Percentiles rank a stretch among this genome's conserved stretches.
phyloP scores from a whole-genome alignment of 1,140 invertebrate genomes.

The Druon quercuslanigerum region DNA sequence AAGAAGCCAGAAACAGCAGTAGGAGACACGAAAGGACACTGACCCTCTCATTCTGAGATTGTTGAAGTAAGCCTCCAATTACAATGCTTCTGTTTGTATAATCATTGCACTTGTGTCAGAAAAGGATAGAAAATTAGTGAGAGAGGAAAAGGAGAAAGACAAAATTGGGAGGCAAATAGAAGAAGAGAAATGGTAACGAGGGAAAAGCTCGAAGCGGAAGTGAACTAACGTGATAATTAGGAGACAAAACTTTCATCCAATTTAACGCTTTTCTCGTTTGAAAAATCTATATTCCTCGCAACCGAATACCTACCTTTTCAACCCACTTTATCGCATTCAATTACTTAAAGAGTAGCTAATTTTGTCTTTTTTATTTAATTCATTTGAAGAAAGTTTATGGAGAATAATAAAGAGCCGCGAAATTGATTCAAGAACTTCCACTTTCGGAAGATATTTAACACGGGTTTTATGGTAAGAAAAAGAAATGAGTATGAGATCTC shows the following conservation, averaged over 20 bases:
- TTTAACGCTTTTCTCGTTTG: not conserved
- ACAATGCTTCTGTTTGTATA: not conserved
- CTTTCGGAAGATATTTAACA: no score
- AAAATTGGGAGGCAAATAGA: not conserved
- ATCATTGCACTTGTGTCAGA: not conserved
- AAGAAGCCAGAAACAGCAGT: not conserved
- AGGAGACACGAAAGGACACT: constrained; percentile 17
- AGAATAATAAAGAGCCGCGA: no score
- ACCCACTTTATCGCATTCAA: not conserved
- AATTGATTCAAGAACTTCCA: no score
- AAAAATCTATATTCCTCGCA: constrained; percentile 8
- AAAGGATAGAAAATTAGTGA: not conserved
- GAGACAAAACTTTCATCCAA: constrained; percentile 19
- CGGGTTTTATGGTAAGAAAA: no score
- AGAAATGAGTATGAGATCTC: no score
- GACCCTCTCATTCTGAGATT: not conserved
- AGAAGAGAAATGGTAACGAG: constrained; percentile 21
- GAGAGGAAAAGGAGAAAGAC: not conserved
- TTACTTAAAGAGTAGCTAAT: not conserved
- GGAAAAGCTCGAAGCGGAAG: constrained; percentile 6
- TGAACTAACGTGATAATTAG: constrained; percentile 19
- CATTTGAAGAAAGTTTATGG: not conserved
- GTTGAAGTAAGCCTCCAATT: constrained; percentile 23
- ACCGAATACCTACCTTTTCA: not conserved
- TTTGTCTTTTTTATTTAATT: not conserved